A percentile compares a stretch with the other conserved stretches of the same genome.
phyloP scores from a whole-genome alignment of 2,888 invertebrate species.

The Amphipyra tragopoginis region DNA sequence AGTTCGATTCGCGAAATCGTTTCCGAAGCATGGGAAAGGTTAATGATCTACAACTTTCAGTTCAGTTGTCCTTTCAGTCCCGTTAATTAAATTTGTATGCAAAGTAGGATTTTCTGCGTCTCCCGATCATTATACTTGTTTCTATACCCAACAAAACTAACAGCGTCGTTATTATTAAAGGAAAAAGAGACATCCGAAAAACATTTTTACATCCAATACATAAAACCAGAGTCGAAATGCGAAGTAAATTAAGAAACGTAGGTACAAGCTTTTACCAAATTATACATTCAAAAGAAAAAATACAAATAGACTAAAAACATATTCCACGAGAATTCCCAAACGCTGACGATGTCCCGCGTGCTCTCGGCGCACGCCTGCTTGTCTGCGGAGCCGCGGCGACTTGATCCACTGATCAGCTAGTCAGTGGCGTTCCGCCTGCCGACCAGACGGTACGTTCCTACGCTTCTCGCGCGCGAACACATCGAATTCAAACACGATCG shows the following conservation, averaged over 20 bases:
- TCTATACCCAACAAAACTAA: slow-evolving; percentile 21
- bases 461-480: slow-evolving; percentile 60
- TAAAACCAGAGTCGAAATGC: slow-evolving; percentile 18
- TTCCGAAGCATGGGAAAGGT: slow-evolving; percentile 49
- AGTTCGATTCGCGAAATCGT: slow-evolving; percentile 58
- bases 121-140: slow-evolving; percentile 16
- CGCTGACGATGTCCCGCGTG: slow-evolving; percentile 36
- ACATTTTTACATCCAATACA: slow-evolving; percentile 21
- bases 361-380: slow-evolving; percentile 67
- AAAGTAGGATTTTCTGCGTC: slow-evolving; percentile 9
- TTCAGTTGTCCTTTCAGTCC: slow-evolving; percentile 48
- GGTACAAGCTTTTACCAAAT: slow-evolving; percentile 39
- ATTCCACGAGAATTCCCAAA: slow-evolving; percentile 44
- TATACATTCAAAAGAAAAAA: slow-evolving; percentile 44
- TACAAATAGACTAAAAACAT: slow-evolving; percentile 34
- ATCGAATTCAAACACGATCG: slow-evolving; percentile 82
- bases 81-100: slow-evolving; percentile 52
- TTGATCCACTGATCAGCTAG: slow-evolving; percentile 56
- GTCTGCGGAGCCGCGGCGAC: slow-evolving; percentile 64
- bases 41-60: slow-evolving; percentile 61
- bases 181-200: slow-evolving; percentile 15
- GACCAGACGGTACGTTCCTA: slow-evolving; percentile 67
- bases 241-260: slow-evolving; percentile 35
- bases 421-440: slow-evolving; percentile 82
- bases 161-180: slow-evolving; percentile 15